Percentiles rank a stretch among this genome's conserved stretches.
phyloP scores from a whole-genome alignment of 2,113 vertebrate genomes.

The Okapia johnstoni region DNA sequence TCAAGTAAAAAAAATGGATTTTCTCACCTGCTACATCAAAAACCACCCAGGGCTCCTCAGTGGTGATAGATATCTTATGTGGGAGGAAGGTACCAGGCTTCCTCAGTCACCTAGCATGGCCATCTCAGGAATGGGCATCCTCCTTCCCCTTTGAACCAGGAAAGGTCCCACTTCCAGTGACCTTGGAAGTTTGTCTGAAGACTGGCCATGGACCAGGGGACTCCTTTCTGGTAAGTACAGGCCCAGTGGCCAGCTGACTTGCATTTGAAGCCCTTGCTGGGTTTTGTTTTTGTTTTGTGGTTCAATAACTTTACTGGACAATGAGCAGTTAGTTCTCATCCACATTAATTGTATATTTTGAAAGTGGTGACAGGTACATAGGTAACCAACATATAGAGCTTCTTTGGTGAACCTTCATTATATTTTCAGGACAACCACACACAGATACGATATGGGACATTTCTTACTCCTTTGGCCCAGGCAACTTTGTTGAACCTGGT shows the following conservation, averaged over 20 bases:
- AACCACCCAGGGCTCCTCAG: neutral
- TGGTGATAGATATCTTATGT: neutral
- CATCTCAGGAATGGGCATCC: neutral
- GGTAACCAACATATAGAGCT: neutral
- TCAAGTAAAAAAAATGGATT: neutral
- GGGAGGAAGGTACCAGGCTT: neutral
- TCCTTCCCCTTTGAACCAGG: neutral
- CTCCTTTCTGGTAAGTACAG: neutral
- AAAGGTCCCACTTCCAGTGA: neutral
- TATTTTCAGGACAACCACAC: neutral
- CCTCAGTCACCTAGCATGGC: neutral
- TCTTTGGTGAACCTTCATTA: neutral
- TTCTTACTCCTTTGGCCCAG: neutral
- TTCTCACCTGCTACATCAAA: neutral
- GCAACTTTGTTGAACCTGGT: neutral
- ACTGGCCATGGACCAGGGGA: neutral
- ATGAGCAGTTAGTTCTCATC: neutral
- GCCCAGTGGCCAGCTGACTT: neutral
- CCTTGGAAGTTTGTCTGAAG: neutral
- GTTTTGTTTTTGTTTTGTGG: neutral
- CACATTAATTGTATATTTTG: neutral
- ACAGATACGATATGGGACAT: neutral
- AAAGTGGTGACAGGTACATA: neutral
- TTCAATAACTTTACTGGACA: neutral
- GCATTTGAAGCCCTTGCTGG: neutral